Evolutionary conservation across 2,113 vertebrate genomes (phyloP).

Genomic region (Sapayoa aenigma): DNA sequence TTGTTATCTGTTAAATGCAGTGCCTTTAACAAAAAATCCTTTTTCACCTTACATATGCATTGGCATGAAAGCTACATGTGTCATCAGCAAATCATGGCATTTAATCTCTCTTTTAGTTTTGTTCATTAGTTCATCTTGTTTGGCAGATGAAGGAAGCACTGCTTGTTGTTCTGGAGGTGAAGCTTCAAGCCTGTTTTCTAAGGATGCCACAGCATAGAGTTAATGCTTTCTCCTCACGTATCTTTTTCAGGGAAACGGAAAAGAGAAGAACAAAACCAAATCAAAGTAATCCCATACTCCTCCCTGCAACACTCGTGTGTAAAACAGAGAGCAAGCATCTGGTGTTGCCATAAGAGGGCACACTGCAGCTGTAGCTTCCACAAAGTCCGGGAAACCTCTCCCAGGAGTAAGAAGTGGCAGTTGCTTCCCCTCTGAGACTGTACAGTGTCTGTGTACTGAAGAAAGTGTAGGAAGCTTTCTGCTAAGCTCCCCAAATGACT

Average conservation of each 20-base stretch:
- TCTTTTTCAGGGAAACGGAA: not conserved
- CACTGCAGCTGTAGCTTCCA: constrained; percentile 10
- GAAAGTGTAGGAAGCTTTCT: not conserved
- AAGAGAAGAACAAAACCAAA: not conserved
- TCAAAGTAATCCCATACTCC: fast-evolving
- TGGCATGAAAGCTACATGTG: not conserved
- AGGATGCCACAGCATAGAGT: not conserved
- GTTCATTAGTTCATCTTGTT: not conserved
- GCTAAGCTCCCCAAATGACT: not conserved
- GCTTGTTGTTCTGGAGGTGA: not conserved
- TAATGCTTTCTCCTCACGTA: fast-evolving
- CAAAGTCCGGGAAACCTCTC: not conserved
- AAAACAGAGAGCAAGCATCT: not conserved
- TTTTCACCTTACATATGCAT: not conserved
- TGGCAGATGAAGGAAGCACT: not conserved
- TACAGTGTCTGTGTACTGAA: not conserved
- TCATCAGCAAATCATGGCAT: not conserved
- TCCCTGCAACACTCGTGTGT: fast-evolving
- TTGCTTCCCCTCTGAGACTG: not conserved
- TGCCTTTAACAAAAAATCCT: not conserved
- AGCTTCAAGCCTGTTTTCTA: not conserved
- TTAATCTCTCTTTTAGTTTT: not conserved
- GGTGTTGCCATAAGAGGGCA: constrained; percentile 61
- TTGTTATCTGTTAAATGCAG: not conserved
- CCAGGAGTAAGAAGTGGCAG: not conserved